Conservation (phyloP, 2,888 invertebrate species). For the Ganaspis brasiliensis region DNA sequence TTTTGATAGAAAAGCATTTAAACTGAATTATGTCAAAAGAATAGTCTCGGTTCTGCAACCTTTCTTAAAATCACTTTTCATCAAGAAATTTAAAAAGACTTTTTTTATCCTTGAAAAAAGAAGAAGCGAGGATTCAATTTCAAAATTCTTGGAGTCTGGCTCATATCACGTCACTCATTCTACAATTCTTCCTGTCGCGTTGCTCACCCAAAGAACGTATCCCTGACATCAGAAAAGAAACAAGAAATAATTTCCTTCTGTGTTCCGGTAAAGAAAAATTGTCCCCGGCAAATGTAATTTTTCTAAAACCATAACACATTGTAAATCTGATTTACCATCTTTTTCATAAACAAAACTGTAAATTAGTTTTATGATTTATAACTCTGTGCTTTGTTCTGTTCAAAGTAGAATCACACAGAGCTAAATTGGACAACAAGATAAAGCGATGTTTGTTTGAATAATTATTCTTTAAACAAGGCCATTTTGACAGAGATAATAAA, state of each 20-base stretch:
- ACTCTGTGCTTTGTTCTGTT: no score
- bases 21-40: not conserved
- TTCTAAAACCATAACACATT: not conserved
- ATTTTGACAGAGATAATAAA: no score
- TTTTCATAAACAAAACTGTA: not conserved
- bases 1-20: not conserved
- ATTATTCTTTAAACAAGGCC: no score
- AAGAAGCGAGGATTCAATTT: constrained; percentile 22
- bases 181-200: constrained; percentile 15
- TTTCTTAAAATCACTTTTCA: constrained; percentile 14
- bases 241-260: constrained; percentile 18
- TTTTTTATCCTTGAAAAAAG: constrained; percentile 12
- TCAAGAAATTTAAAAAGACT: constrained; percentile 4
- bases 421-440: no score
- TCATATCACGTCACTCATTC: constrained; percentile 24
- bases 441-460: no score
- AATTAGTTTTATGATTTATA: no score
- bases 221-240: constrained; percentile 32
- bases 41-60: not conserved
- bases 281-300: constrained; percentile 11
- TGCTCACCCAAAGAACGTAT: constrained; percentile 22
- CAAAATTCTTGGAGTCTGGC: constrained; percentile 15
- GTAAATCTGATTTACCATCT: not conserved
- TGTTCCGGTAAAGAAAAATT: constrained; percentile 2
- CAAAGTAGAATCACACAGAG: no score